Percentiles rank a stretch among this genome's conserved stretches.
Conservation (phyloP, 2,113 vertebrate species). For the Tenebrosternarchus preto region DNA sequence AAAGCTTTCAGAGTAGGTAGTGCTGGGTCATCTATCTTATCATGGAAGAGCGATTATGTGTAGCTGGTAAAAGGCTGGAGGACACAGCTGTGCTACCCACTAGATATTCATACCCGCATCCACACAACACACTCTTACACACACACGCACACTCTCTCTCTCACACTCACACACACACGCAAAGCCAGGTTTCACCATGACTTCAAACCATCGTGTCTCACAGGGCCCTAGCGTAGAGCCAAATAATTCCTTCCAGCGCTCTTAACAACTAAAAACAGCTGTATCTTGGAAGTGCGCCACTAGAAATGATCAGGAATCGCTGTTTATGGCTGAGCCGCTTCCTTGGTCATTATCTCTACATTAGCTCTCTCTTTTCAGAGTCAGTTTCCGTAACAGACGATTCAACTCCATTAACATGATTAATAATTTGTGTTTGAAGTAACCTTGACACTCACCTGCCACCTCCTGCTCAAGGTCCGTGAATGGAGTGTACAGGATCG, state of each 20-base stretch:
- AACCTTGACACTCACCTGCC: neutral
- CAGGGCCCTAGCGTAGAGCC: neutral
- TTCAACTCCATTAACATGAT: neutral
- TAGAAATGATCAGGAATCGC: neutral
- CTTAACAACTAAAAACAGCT: neutral
- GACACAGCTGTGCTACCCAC: slow-evolving; percentile 67
- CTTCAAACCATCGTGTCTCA: neutral
- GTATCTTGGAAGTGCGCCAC: neutral
- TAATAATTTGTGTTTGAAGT: neutral
- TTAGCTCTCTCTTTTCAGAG: neutral
- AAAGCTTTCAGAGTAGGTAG: slow-evolving; percentile 65
- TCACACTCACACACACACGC: neutral
- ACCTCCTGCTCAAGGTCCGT: slow-evolving; percentile 82
- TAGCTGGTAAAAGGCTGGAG: slow-evolving; percentile 61
- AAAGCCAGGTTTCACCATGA: neutral
- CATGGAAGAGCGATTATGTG: slow-evolving; percentile 67
- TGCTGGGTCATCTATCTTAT: slow-evolving; percentile 70
- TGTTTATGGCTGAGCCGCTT: neutral
- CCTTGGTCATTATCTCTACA: neutral
- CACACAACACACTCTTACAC: slow-evolving; percentile 22
- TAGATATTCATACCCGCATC: slow-evolving; percentile 45
- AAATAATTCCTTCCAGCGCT: neutral
- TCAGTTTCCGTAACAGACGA: neutral
- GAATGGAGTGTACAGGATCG: slow-evolving; percentile 95
- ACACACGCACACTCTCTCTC: neutral